Evolutionary conservation across 2,888 invertebrate genomes (phyloP).

Genomic region (Julus scandinavius): DNA sequence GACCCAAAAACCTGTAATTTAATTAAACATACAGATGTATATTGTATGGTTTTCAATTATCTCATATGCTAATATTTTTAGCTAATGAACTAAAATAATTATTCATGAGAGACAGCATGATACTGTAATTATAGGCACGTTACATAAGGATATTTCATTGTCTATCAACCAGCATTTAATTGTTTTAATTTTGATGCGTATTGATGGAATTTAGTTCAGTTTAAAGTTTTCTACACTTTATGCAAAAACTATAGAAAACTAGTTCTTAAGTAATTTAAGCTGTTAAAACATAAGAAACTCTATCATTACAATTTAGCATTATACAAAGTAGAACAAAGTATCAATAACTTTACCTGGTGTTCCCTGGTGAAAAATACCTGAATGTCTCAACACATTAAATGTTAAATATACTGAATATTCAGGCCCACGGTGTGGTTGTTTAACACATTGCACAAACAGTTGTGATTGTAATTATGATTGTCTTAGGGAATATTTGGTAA

Average conservation of each 20-base stretch:
- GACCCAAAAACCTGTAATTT: neutral
- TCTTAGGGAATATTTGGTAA: neutral
- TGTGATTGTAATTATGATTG: no score
- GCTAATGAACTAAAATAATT: neutral
- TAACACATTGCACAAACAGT: no score
- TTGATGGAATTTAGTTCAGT: neutral
- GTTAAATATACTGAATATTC: no score
- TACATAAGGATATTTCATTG: neutral
- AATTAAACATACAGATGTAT: neutral
- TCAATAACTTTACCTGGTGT: no score
- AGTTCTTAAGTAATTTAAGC: no score
- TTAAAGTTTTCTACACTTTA: neutral
- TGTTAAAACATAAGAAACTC: no score
- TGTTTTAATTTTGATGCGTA: neutral
- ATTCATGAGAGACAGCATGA: constrained; percentile 22
- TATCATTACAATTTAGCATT: no score
- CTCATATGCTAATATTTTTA: neutral
- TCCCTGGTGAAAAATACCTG: no score
- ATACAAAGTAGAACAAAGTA: no score
- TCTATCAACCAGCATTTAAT: neutral
- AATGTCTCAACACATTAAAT: no score
- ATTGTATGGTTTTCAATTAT: neutral
- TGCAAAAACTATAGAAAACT: no score
- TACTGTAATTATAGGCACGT: neutral
- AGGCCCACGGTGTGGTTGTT: no score